Percentiles rank a stretch among this genome's conserved stretches.
Conservation (phyloP, 1,140 invertebrate species). For the Drusus annulatus region DNA sequence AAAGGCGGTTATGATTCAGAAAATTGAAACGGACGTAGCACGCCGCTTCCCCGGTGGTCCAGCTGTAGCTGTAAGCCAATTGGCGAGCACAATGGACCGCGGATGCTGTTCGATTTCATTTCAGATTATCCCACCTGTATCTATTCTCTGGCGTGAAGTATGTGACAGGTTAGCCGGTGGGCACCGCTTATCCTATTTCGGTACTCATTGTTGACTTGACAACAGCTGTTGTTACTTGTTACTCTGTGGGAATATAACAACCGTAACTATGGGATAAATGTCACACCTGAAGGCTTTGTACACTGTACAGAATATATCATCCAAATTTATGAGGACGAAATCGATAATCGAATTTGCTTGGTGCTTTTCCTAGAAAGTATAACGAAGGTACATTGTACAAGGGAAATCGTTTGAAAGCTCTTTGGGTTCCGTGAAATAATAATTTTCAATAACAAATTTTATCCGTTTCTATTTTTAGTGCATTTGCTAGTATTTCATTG, state of each 20-base stretch:
- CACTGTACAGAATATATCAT: background rate
- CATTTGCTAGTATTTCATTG: no score
- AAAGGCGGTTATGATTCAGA: conserved; percentile 8
- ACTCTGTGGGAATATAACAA: background rate
- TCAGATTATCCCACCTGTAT: background rate
- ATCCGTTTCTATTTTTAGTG: no score
- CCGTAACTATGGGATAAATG: background rate
- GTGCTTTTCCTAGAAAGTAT: background rate
- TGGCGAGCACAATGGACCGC: conserved; percentile 8
- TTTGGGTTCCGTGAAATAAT: no score
- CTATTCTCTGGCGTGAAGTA: no score
- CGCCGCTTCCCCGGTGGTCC: background rate
- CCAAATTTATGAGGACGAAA: background rate
- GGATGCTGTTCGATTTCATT: background rate
- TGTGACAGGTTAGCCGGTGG: background rate
- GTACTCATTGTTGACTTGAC: background rate
- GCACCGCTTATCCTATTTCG: background rate
- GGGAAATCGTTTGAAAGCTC: no score
- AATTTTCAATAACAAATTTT: no score
- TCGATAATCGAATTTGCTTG: background rate
- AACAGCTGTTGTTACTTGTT: conserved; percentile 1
- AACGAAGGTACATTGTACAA: no score
- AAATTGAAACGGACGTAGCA: background rate
- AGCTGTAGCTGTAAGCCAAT: background rate
- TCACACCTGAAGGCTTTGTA: background rate